phyloP scores from a whole-genome alignment of 2,113 vertebrate genomes.

The Sinocyclocheilus maitianheensis region DNA sequence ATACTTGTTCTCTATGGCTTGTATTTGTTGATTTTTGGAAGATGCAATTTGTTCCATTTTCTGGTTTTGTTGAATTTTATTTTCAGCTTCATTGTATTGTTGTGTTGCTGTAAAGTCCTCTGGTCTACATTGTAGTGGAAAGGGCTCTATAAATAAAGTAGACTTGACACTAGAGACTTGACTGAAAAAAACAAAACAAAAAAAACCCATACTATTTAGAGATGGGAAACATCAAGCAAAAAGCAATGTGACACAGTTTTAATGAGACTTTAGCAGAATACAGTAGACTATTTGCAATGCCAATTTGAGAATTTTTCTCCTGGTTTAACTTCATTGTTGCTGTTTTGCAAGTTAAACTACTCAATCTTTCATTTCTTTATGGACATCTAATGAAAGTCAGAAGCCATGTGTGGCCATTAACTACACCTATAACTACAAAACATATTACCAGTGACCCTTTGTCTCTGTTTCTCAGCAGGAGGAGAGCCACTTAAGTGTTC shows the following conservation, averaged over 20 bases:
- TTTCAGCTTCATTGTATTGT: too few species aligned
- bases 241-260: not conserved
- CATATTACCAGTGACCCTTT: conserved; percentile 37
- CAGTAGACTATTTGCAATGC: not conserved
- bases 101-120: too few species aligned
- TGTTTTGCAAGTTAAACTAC: not conserved
- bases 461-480: conserved; percentile 42
- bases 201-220: not conserved
- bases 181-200: too few species aligned
- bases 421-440: conserved; percentile 36
- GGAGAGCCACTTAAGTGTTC: conserved; percentile 43
- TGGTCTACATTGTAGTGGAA: too few species aligned
- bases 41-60: too few species aligned
- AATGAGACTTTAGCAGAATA: not conserved
- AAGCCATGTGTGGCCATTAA: conserved; percentile 40
- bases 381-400: conserved; percentile 42
- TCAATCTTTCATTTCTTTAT: conserved; percentile 41
- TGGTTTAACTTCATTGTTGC: not conserved
- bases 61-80: too few species aligned
- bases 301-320: not conserved
- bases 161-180: too few species aligned
- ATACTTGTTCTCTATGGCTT: too few species aligned
- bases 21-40: too few species aligned
- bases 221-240: not conserved
- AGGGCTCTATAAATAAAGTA: too few species aligned